phyloP scores from a whole-genome alignment of 2,113 vertebrate species.

The Haemorhous mexicanus region DNA sequence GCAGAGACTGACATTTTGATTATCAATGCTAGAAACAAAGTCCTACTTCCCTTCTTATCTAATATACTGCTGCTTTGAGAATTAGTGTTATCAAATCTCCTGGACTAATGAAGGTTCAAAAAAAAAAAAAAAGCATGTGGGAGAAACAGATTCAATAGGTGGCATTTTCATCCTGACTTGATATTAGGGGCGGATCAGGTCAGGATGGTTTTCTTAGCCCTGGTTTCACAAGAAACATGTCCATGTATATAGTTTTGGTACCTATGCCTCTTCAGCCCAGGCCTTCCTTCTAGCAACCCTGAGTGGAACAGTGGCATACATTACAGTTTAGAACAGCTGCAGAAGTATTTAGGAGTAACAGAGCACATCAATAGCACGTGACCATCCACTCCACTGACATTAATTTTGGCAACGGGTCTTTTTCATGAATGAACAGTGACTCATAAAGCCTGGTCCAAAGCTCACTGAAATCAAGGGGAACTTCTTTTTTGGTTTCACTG shows the following conservation, averaged over 20 bases:
- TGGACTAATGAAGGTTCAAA: neutral
- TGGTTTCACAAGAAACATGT: neutral
- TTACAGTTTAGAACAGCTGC: neutral
- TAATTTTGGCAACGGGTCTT: neutral
- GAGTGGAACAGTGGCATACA: neutral
- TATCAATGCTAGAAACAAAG: neutral
- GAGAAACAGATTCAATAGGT: neutral
- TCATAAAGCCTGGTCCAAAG: neutral
- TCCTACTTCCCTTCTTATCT: accelerated
- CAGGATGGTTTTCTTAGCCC: neutral
- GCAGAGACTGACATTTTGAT: neutral
- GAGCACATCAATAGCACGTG: neutral
- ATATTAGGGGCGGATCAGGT: neutral
- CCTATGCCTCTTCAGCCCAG: accelerated
- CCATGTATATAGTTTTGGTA: accelerated
- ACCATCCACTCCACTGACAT: neutral
- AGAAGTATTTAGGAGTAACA: neutral
- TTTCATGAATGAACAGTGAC: neutral
- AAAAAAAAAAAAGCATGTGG: neutral
- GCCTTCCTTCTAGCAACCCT: neutral
- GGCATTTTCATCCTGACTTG: neutral
- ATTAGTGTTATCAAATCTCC: neutral
- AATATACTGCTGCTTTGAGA: neutral
- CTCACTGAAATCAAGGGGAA: neutral
- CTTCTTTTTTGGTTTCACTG: neutral